Conservation (phyloP, 30 jellyfish, hydroid and myxozoan genomes). For the Nemopilema nomurai region DNA sequence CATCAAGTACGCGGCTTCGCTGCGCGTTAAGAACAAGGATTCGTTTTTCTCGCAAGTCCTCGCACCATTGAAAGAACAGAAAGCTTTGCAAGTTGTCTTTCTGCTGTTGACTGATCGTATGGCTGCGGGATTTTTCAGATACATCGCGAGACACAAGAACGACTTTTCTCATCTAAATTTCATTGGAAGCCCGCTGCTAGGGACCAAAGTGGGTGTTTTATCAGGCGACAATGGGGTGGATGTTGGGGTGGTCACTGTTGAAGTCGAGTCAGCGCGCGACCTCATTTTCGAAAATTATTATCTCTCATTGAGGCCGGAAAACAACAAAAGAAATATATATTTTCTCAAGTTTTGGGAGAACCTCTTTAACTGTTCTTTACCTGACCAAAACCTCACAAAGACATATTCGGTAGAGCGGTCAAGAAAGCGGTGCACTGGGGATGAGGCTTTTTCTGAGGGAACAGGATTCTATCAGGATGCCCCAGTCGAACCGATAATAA, state of each 20-base stretch:
- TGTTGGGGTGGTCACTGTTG: conserved; percentile 57
- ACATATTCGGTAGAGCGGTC: no score
- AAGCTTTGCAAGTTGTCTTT: conserved; percentile 49
- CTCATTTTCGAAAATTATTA: conserved; percentile 53
- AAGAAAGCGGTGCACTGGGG: conserved; percentile 2
- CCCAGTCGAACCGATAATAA: conserved; percentile 76
- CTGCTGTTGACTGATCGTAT: conserved; percentile 52
- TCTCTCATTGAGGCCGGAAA: conserved; percentile 48
- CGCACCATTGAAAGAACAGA: conserved; percentile 27
- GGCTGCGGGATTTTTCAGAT: conserved; percentile 43
- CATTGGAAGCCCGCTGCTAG: conserved; percentile 49
- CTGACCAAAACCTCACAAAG: neutral
- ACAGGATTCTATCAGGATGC: conserved; percentile 42
- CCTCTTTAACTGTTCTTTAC: conserved; percentile 47
- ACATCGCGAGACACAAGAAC: conserved; percentile 14
- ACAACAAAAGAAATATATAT: conserved; percentile 52
- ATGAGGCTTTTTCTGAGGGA: conserved; percentile 28
- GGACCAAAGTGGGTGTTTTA: conserved; percentile 46
- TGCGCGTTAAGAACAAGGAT: conserved; percentile 10
- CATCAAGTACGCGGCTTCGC: conserved; percentile 32
- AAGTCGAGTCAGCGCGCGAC: conserved; percentile 30
- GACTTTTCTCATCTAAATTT: conserved; percentile 37
- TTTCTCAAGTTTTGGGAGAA: conserved; percentile 72
- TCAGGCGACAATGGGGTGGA: conserved; percentile 29
- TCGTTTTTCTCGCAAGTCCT: conserved; percentile 9